These are phyloP conservation scores for Heteronetta atricapilla DNA, from an alignment of 2,113 vertebrate genomes.

Conservation along the genomic window DNA sequence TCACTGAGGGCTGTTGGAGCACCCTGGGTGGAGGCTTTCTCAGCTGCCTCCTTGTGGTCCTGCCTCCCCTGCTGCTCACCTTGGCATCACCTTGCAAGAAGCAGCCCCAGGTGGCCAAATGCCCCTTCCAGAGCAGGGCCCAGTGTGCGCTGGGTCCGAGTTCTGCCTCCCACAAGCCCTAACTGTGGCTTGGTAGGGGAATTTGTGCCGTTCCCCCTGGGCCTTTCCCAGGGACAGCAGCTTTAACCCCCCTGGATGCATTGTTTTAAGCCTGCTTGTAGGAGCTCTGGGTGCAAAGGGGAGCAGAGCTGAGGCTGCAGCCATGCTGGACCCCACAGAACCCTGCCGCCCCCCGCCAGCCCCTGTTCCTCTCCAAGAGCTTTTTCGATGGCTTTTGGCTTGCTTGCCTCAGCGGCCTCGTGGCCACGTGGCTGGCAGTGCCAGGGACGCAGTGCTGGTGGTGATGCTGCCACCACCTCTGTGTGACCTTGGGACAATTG, in stretches of 20 bases:
- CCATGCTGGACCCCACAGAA: not conserved
- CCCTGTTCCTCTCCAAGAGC: fast-evolving
- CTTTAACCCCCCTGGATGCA: not conserved
- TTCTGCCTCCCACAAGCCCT: not conserved
- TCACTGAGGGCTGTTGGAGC: not conserved
- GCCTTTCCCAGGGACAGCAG: fast-evolving
- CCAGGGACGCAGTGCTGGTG: not conserved
- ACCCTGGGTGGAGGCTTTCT: fast-evolving
- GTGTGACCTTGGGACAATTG: conserved; percentile 42
- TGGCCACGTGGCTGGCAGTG: not conserved
- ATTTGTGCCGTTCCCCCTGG: not conserved
- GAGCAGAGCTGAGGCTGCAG: fast-evolving
- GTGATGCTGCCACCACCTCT: not conserved
- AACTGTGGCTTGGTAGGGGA: not conserved
- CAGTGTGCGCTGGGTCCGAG: too few relatives aligned
- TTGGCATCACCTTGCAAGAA: not conserved
- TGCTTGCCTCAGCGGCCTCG: fast-evolving
- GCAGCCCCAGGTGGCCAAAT: not conserved
- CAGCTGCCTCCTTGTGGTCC: not conserved
- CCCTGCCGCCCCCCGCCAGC: not conserved
- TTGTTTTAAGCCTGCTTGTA: not conserved
- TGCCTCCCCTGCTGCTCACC: not conserved
- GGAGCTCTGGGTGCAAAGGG: not conserved
- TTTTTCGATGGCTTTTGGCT: not conserved
- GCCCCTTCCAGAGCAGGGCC: not conserved